Conservation (phyloP, 2,888 invertebrate species). For the Cordylochernes scorpioides region DNA sequence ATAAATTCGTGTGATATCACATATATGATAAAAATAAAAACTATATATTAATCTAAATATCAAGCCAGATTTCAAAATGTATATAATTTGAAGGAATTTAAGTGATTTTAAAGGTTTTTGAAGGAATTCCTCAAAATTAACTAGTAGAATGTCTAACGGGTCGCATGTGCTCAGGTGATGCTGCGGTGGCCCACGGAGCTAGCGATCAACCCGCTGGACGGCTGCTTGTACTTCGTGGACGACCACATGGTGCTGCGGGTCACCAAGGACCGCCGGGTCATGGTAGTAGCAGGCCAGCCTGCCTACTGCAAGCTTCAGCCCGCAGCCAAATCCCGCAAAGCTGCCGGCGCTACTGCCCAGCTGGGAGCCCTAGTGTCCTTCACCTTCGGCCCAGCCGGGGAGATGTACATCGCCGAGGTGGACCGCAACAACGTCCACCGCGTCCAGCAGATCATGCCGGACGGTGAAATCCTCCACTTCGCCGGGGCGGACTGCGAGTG, state of each 20-base stretch:
- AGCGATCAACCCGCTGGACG: constrained; percentile 75
- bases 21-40: too few species aligned
- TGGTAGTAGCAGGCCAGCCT: constrained; percentile 74
- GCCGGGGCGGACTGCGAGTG: constrained; percentile 77
- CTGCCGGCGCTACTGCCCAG: constrained; percentile 45
- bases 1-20: too few species aligned
- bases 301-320: constrained; percentile 45
- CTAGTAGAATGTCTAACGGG: too few species aligned
- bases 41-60: too few species aligned
- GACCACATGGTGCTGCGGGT: constrained; percentile 69
- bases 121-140: too few species aligned
- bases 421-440: constrained; percentile 71
- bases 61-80: too few species aligned
- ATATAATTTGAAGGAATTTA: too few species aligned
- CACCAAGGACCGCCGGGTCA: constrained; percentile 57
- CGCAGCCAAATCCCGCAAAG: constrained; percentile 18
- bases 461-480: constrained; percentile 71
- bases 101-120: too few species aligned
- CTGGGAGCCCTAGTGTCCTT: constrained; percentile 76
- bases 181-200: constrained; percentile 86
- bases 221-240: constrained; percentile 79
- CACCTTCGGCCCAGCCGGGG: constrained; percentile 51
- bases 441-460: constrained; percentile 64
- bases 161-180: constrained; percentile 43
- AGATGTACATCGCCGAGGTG: constrained; percentile 78